These are phyloP conservation scores for Drosophila bipectinata DNA, from an alignment of 1,140 invertebrate genomes.

Conservation along the genomic window DNA sequence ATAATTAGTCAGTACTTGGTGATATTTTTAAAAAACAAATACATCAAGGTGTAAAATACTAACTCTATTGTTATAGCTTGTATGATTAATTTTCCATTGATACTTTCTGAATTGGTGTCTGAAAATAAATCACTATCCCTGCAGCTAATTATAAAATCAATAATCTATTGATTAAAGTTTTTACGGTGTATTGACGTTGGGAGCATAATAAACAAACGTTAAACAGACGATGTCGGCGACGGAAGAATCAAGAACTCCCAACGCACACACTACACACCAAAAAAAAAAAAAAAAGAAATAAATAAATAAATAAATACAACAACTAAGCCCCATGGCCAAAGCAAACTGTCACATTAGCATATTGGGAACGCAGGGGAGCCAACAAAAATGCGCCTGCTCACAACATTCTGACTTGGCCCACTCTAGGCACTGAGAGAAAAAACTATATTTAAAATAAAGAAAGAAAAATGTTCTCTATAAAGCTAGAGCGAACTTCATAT, in stretches of 20 bases:
- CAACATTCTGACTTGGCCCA: conserved; percentile 24
- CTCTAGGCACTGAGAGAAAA: conserved; percentile 18
- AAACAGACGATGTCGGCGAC: conserved; percentile 52
- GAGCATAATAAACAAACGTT: conserved; percentile 69
- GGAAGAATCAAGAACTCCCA: conserved; percentile 37
- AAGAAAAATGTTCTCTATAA: too few species aligned
- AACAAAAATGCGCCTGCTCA: conserved; percentile 60
- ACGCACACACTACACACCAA: conserved; percentile 29
- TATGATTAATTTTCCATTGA: not conserved
- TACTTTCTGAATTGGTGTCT: not conserved
- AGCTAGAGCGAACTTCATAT: too few species aligned
- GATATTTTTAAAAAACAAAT: too few species aligned
- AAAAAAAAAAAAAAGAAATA: conserved; percentile 5
- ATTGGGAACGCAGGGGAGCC: conserved; percentile 65
- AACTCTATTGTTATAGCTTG: too few species aligned
- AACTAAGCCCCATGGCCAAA: conserved; percentile 41
- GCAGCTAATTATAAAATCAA: conserved; percentile 28
- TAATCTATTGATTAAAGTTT: conserved; percentile 49
- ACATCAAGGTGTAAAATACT: not conserved
- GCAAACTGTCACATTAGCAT: conserved; percentile 80
- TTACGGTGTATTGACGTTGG: conserved; percentile 72
- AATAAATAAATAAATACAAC: conserved; percentile 15
- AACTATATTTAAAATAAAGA: not conserved
- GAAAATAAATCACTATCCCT: conserved; percentile 27
- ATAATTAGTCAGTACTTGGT: not conserved